Conservation (phyloP, 2,888 invertebrate genomes). For the Eristalis intricaria region DNA sequence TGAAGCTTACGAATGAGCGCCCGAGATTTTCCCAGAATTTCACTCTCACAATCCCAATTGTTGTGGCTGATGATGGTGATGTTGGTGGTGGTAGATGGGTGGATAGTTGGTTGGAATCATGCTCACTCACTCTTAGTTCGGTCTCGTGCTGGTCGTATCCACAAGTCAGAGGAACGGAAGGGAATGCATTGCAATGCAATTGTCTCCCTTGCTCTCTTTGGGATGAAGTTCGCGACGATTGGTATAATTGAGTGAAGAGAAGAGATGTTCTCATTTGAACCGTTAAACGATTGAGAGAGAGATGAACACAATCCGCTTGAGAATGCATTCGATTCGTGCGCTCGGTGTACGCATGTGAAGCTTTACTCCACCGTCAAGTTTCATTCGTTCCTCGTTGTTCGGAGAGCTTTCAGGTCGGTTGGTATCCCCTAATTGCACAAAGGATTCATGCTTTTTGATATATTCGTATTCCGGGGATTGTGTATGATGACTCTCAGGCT, state of each 20-base stretch:
- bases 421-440: slow-evolving; percentile 14
- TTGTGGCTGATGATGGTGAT: not conserved
- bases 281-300: slow-evolving; percentile 27
- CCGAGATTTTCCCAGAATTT: slow-evolving; percentile 56
- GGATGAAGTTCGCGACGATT: not conserved
- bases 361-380: slow-evolving; percentile 8
- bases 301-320: not conserved
- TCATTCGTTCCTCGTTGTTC: not conserved
- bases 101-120: slow-evolving; percentile 8
- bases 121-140: slow-evolving; percentile 51
- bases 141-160: not conserved
- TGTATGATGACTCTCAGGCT: slow-evolving; percentile 2
- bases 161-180: not conserved
- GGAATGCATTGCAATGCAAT: slow-evolving; percentile 32
- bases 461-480: not conserved
- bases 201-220: slow-evolving; percentile 56
- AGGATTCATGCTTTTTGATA: slow-evolving; percentile 15
- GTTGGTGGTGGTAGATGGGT: too few species aligned
- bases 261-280: not conserved
- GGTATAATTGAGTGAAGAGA: slow-evolving; percentile 31
- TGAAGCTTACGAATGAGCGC: slow-evolving; percentile 44
- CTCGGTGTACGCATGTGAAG: slow-evolving; percentile 33
- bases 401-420: slow-evolving; percentile 7
- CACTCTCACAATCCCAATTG: not conserved
- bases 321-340: slow-evolving; percentile 5